Evolutionary conservation across 2,888 invertebrate species (phyloP), one percentile per base, ranked within the genome.

Genomic region (Pseudococcus longispinus): DNA sequence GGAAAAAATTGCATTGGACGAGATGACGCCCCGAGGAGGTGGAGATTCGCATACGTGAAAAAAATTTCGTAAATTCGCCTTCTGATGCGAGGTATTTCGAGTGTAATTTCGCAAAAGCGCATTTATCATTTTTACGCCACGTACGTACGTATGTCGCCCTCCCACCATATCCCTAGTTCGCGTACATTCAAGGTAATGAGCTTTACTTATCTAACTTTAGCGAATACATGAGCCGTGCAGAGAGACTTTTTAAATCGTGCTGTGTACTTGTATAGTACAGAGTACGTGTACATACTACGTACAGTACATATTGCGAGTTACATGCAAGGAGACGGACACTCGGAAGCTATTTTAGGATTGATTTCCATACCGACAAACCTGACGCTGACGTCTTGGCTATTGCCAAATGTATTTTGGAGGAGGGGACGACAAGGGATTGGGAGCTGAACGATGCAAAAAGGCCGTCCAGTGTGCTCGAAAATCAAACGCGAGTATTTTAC

Each of bases 321-420:
- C 46, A n/a, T 29, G 20, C 83, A 37, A 5, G 37, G 37, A 37
- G n/a, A 18, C 83, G 83, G 26, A 46, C 80, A 86, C 51, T 86
- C 86, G 20, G 42, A 37, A 20, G 86, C 86, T 86, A 86, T 86
- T 86, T 86, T 86, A 77, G 86, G 86, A 86, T 32, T 86, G 74
- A 46, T 85, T 86, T 77, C 84, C 20, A 55, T 37, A 29, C 77
- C 77, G 77, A 83, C 51, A 44, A 83, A 83, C 51, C 83, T 83
- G 44, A 51, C 44, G 29, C 83, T 37, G 60, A 46, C 32, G 51
- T 44, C 23, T 83, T 83, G 18, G 84, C 60, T 23, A 84, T 84
- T 84, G 84, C 84, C 84, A 84, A 84, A 80, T 42, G 77, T 70
- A 29, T 29, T 18, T 18, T 15, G 8, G n/a, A n/a, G 18, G 15